Evolutionary conservation across 2,888 invertebrate species (phyloP).

Genomic region (Acrocyrtus sp.): DNA sequence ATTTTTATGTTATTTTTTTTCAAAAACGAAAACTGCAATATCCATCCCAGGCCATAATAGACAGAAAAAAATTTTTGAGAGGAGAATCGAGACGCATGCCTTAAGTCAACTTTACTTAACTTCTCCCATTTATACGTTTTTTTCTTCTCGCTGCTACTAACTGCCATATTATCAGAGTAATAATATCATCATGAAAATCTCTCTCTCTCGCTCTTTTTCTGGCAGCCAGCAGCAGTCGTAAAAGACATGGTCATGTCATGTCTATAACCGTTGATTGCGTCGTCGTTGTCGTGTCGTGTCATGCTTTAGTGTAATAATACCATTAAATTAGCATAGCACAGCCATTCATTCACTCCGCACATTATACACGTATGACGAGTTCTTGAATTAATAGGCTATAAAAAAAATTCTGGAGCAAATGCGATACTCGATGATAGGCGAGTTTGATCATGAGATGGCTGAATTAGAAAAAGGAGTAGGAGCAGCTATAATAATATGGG

Average conservation of each 20-base stretch:
- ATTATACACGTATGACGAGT: slow-evolving; percentile 44
- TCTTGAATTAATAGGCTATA: slow-evolving; percentile 52
- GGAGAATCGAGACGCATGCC: slow-evolving; percentile 41
- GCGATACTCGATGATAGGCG: slow-evolving; percentile 25
- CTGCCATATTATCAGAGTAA: slow-evolving; percentile 20
- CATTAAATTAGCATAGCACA: slow-evolving; percentile 44
- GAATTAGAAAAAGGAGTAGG: slow-evolving; percentile 1
- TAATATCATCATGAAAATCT: slow-evolving; percentile 17
- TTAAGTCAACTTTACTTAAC: slow-evolving; percentile 48
- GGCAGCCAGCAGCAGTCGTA: slow-evolving; percentile 16
- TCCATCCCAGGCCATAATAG: too few relatives aligned
- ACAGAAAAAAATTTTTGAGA: too few relatives aligned
- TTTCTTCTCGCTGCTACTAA: slow-evolving; percentile 16
- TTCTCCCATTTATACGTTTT: slow-evolving; percentile 31
- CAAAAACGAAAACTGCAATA: too few relatives aligned
- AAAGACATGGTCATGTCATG: slow-evolving; percentile 37
- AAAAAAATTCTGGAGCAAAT: slow-evolving; percentile 51
- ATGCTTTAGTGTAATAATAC: slow-evolving; percentile 19
- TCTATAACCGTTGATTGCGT: slow-evolving; percentile 2
- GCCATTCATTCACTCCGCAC: too few relatives aligned
- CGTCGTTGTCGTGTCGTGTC: neutral
- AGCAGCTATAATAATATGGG: neutral
- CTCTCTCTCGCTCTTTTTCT: slow-evolving; percentile 1
- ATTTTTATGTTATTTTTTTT: too few relatives aligned
- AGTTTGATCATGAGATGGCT: slow-evolving; percentile 15